Conservation (phyloP, 2,888 invertebrate genomes). For the Nymphalis urticae region DNA sequence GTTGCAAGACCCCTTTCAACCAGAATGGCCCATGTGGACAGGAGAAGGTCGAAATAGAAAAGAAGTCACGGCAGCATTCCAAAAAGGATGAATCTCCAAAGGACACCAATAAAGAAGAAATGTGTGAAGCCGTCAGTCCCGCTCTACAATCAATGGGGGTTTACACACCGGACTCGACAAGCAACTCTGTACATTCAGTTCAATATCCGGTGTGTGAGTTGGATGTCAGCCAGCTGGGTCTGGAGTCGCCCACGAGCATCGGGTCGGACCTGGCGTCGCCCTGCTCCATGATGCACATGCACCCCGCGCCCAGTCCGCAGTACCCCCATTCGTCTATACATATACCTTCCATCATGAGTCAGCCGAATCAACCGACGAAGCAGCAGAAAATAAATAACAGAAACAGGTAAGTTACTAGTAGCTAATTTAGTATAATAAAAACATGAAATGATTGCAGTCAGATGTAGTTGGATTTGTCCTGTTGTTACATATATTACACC, state of each 20-base stretch:
- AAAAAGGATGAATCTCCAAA: conserved; percentile 74
- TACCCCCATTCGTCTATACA: conserved; percentile 81
- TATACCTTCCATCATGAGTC: conserved; percentile 76
- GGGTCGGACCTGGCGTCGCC: conserved; percentile 92
- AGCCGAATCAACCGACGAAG: conserved; percentile 76
- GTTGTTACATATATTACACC: too few species aligned
- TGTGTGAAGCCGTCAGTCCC: conserved; percentile 75
- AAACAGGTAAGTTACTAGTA: conserved; percentile 58
- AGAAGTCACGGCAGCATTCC: conserved; percentile 62
- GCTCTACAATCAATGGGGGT: conserved; percentile 91
- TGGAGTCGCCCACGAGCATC: conserved; percentile 94
- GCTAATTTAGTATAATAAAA: too few species aligned
- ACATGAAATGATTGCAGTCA: too few species aligned
- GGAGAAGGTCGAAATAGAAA: conserved; percentile 72
- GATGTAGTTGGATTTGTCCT: too few species aligned
- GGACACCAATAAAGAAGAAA: conserved; percentile 68
- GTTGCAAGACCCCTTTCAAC: conserved; percentile 64
- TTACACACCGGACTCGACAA: conserved; percentile 92
- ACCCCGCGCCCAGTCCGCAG: conserved; percentile 79
- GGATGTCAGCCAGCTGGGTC: conserved; percentile 90
- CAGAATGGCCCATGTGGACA: conserved; percentile 68
- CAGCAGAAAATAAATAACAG: conserved; percentile 77
- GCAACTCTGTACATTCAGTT: conserved; percentile 90
- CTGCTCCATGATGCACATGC: conserved; percentile 86
- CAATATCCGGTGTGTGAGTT: conserved; percentile 90